phyloP scores from a whole-genome alignment of 2,888 invertebrate species.

The Microdon myrmicae region DNA sequence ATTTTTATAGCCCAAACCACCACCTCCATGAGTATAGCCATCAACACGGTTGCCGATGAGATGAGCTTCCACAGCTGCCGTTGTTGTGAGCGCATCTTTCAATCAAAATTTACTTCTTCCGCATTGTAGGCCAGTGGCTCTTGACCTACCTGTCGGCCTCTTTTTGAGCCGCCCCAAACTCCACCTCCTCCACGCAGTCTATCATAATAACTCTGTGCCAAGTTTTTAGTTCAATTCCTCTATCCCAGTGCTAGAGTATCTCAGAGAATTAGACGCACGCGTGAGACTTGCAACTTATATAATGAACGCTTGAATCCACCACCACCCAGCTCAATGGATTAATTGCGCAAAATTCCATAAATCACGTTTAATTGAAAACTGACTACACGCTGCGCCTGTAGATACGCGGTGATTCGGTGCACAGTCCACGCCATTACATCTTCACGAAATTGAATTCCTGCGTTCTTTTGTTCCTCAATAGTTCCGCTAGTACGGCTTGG shows the following conservation, averaged over 20 bases:
- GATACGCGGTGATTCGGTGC: conserved; percentile 3
- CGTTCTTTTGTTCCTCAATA: not conserved
- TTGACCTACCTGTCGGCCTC: conserved; percentile 5
- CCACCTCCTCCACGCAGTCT: conserved; percentile 31
- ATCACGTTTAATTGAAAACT: conserved; percentile 51
- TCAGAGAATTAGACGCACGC: conserved; percentile 47
- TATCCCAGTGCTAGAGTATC: conserved; percentile 48
- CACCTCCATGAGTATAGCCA: conserved; percentile 14
- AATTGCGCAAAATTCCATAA: conserved; percentile 50
- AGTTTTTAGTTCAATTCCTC: no score
- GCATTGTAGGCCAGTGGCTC: conserved; percentile 29
- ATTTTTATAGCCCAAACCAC: conserved; percentile 29
- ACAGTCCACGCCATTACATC: conserved; percentile 2
- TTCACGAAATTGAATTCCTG: conserved; percentile 7
- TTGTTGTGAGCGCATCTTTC: conserved; percentile 38
- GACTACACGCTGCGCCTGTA: conserved; percentile 44
- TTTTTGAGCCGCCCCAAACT: not conserved
- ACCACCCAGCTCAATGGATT: conserved; percentile 32
- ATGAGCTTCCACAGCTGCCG: conserved; percentile 4
- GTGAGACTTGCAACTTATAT: conserved; percentile 12
- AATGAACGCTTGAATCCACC: conserved; percentile 26
- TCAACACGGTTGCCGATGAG: conserved; percentile 2
- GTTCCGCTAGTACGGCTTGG: conserved; percentile 32
- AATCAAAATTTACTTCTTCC: conserved; percentile 45
- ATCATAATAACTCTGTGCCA: no score